phyloP scores from a whole-genome alignment of 2,888 invertebrate species.

The Teleogryllus oceanicus region DNA sequence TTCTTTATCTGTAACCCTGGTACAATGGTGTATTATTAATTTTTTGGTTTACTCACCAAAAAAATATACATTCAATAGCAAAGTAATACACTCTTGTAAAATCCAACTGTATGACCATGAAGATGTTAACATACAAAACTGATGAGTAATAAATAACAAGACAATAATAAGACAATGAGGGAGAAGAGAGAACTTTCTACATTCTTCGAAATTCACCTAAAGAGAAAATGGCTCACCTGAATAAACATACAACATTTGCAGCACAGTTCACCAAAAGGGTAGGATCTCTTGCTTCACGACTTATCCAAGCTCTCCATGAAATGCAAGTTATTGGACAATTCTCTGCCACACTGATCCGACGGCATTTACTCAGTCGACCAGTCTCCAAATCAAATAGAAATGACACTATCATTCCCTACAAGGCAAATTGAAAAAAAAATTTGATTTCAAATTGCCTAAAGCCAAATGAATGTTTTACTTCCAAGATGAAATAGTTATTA shows the following conservation, averaged over 20 bases:
- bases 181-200: background rate
- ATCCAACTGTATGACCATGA: too few species aligned
- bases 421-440: background rate
- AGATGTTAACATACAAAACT: too few species aligned
- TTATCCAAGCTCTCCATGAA: constrained; percentile 78
- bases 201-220: background rate
- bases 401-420: constrained; percentile 63
- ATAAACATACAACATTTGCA: constrained; percentile 69
- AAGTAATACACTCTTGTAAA: too few species aligned
- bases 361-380: constrained; percentile 64
- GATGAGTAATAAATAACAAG: background rate
- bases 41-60: too few species aligned
- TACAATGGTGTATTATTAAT: constrained; percentile 28
- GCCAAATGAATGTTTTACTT: constrained; percentile 1
- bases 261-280: constrained; percentile 74
- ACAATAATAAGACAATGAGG: constrained; percentile 21
- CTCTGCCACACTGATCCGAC: constrained; percentile 57
- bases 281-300: constrained; percentile 68
- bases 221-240: constrained; percentile 47
- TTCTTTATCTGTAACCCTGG: constrained; percentile 63
- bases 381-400: constrained; percentile 66
- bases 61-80: too few species aligned
- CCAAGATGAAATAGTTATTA: too few species aligned
- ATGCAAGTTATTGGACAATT: constrained; percentile 68
- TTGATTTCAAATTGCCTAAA: background rate